Evolutionary conservation across 2,113 vertebrate species (phyloP).

Genomic region (Lates calcarifer): DNA sequence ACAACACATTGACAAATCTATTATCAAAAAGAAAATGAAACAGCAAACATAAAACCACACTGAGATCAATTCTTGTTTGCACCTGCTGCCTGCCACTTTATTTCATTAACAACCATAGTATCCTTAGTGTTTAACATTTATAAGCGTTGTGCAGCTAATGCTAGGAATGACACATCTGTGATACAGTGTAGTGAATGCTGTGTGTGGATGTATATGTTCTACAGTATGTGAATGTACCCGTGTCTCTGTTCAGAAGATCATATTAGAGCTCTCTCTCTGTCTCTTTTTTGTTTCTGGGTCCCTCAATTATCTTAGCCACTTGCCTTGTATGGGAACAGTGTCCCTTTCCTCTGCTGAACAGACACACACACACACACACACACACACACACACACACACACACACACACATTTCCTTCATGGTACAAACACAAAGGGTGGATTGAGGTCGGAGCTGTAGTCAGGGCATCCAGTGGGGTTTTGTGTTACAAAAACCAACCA

Average conservation of each 20-base stretch:
- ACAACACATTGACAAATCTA: neutral
- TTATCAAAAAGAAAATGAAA: neutral
- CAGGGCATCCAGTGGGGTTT: constrained; percentile 40
- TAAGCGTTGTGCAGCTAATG: neutral
- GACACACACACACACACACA: constrained; percentile 26
- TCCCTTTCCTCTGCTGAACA: constrained; percentile 30
- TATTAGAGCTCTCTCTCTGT: constrained; percentile 14
- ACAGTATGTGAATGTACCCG: neutral
- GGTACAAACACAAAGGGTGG: constrained; percentile 55
- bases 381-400: constrained; percentile 27
- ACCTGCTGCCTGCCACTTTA: neutral
- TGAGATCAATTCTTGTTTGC: neutral
- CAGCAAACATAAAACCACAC: neutral
- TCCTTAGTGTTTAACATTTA: neutral
- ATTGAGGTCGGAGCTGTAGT: constrained; percentile 49
- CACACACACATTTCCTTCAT: constrained; percentile 26
- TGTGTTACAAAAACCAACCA: constrained; percentile 45
- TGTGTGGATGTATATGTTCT: too few species aligned
- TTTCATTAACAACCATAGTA: neutral
- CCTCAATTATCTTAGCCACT: neutral
- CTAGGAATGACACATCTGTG: neutral
- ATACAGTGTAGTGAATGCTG: neutral
- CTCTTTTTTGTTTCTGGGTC: constrained; percentile 4
- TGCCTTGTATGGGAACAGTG: constrained; percentile 45
- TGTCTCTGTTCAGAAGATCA: constrained; percentile 19